These are phyloP conservation scores for Harpegnathos saltator DNA, from an alignment of 1,140 invertebrate genomes.

Conservation along the genomic window DNA sequence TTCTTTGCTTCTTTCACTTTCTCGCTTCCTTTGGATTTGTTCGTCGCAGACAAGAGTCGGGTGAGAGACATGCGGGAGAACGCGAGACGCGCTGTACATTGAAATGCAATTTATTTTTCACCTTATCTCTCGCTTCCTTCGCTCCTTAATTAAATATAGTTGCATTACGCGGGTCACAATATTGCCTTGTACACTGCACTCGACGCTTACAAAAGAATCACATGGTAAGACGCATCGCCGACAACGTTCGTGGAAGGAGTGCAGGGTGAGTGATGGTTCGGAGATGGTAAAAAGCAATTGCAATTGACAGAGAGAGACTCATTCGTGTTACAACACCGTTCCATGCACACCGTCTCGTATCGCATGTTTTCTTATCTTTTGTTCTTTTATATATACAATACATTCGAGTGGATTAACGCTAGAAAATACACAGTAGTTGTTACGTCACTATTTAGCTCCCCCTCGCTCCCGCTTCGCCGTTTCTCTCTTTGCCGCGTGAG, in stretches of 20 bases:
- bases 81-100: slow-evolving; percentile 7
- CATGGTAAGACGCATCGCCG: slow-evolving; percentile 55
- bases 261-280: slow-evolving; percentile 47
- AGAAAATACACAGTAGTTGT: slow-evolving; percentile 56
- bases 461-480: neutral
- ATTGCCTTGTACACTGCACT: slow-evolving; percentile 66
- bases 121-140: slow-evolving; percentile 15
- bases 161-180: slow-evolving; percentile 62
- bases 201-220: slow-evolving; percentile 63
- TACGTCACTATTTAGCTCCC: slow-evolving; percentile 50
- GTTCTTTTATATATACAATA: slow-evolving; percentile 65
- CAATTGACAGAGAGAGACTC: slow-evolving; percentile 69
- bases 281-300: slow-evolving; percentile 61
- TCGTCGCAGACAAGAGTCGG: neutral
- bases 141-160: slow-evolving; percentile 67
- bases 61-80: neutral
- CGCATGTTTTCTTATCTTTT: no score
- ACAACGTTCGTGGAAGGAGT: slow-evolving; percentile 34
- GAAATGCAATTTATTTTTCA: slow-evolving; percentile 58
- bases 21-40: no score
- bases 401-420: slow-evolving; percentile 43
- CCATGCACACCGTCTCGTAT: slow-evolving; percentile 20
- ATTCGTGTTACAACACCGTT: slow-evolving; percentile 30
- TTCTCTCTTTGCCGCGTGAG: slow-evolving; percentile 13
- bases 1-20: no score